Evolutionary conservation across 2,888 invertebrate genomes (phyloP).

Genomic region (Aradus depressus): DNA sequence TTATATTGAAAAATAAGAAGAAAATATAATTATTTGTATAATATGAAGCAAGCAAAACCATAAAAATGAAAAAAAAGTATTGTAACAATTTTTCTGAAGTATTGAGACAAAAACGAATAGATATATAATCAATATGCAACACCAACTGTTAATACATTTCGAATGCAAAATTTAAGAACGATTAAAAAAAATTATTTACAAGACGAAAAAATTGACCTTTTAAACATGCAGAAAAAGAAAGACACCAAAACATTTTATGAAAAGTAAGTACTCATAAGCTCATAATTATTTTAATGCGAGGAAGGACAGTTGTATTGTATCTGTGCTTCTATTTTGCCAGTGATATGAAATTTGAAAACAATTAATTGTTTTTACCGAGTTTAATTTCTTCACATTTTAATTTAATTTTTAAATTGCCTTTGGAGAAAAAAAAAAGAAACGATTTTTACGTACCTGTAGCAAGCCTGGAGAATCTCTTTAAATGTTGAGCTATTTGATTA

Average conservation of each 20-base stretch:
- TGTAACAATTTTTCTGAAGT: no score
- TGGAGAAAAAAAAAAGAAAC: constrained; percentile 12
- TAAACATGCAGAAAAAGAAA: constrained; percentile 11
- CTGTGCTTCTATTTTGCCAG: background rate
- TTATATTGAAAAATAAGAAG: background rate
- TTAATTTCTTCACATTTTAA: background rate
- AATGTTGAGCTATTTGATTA: constrained; percentile 13
- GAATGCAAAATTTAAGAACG: constrained; percentile 14
- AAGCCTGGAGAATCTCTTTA: constrained; percentile 21
- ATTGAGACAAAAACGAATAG: no score
- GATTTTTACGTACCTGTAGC: constrained; percentile 24
- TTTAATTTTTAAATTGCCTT: constrained; percentile 5
- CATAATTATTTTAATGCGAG: background rate
- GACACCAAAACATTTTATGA: background rate
- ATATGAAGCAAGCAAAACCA: constrained; percentile 8
- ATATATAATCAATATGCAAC: constrained; percentile 16
- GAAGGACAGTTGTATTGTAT: background rate
- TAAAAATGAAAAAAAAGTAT: constrained; percentile 9
- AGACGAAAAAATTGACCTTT: constrained; percentile 9
- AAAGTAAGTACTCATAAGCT: background rate
- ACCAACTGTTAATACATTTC: constrained; percentile 14
- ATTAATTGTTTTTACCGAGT: background rate
- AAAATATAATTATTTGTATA: constrained; percentile 2
- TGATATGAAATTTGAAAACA: background rate
- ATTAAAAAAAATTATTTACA: constrained; percentile 16